Percentiles rank a stretch among this genome's conserved stretches.
Conservation (phyloP, 2,113 vertebrate genomes). For the Gopherus evgoodei region DNA sequence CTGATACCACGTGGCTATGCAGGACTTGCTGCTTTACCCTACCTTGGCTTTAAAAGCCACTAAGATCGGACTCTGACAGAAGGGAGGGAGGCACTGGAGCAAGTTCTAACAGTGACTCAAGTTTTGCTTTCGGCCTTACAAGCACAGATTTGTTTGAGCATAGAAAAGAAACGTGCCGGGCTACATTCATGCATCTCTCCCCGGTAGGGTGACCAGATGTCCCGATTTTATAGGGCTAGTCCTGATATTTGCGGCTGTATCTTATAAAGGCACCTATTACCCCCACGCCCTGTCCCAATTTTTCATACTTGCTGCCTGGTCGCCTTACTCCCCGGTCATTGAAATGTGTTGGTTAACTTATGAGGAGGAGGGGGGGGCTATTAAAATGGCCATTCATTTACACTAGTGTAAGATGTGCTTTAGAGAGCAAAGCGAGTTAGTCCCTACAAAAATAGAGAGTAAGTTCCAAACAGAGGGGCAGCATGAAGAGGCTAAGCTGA, state of each 20-base stretch:
- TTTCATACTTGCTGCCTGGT: too few species aligned
- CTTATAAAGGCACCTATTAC: too few species aligned
- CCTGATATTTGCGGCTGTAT: too few species aligned
- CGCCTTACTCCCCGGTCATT: too few species aligned
- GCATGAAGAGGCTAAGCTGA: not conserved
- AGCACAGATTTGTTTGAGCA: not conserved
- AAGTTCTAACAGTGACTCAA: not conserved
- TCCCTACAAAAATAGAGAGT: not conserved
- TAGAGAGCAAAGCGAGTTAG: not conserved
- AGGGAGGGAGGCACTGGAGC: not conserved
- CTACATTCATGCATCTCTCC: too few species aligned
- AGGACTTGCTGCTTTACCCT: too few species aligned
- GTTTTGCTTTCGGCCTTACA: not conserved
- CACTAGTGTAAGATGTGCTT: not conserved
- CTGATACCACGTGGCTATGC: not conserved
- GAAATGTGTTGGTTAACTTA: not conserved
- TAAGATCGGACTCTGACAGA: not conserved
- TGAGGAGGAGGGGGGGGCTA: too few species aligned
- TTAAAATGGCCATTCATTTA: not conserved
- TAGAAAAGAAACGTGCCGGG: not conserved
- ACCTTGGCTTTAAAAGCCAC: not conserved
- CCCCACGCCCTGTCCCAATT: too few species aligned
- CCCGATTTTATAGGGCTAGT: too few species aligned
- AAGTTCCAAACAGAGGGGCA: not conserved
- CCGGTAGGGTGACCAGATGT: too few species aligned